These are phyloP conservation scores for Micronycteris hirsuta DNA, from an alignment of 2,113 vertebrate genomes.

Conservation along the genomic window DNA sequence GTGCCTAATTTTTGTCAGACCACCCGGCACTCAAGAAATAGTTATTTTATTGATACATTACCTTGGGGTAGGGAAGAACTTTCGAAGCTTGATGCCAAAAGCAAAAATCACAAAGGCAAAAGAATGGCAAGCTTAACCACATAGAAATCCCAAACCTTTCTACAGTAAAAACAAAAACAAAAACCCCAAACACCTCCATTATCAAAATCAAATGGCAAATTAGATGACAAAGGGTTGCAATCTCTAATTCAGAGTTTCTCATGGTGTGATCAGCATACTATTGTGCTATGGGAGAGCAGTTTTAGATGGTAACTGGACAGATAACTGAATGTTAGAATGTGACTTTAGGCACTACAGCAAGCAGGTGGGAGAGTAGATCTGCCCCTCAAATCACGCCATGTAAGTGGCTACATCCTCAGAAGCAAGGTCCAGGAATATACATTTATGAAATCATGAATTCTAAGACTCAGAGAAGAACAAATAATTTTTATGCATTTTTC, in stretches of 20 bases:
- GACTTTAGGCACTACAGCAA: not conserved
- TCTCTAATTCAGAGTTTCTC: conserved; percentile 54
- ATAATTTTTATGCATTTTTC: not conserved
- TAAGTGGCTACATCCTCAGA: not conserved
- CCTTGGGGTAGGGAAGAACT: conserved; percentile 22
- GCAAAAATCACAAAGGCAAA: conserved; percentile 64
- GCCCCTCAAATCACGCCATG: not conserved
- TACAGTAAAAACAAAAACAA: not conserved
- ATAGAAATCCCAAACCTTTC: conserved; percentile 58
- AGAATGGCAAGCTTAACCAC: conserved; percentile 62
- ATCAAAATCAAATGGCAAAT: conserved; percentile 63
- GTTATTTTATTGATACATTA: conserved; percentile 58
- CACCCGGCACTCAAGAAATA: conserved; percentile 49
- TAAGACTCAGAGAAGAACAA: not conserved
- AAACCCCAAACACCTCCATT: not conserved
- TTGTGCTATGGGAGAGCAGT: not conserved
- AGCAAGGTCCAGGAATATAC: conserved; percentile 24
- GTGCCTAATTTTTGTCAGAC: conserved; percentile 55
- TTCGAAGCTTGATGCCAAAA: conserved; percentile 57
- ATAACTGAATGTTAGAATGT: conserved; percentile 17
- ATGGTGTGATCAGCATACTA: conserved; percentile 39
- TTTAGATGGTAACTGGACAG: not conserved
- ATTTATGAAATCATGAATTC: conserved; percentile 14
- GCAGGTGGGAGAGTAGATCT: not conserved
- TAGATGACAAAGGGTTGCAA: conserved; percentile 58